These are phyloP conservation scores for Macrotus californicus DNA, from an alignment of 2,113 vertebrate genomes.

Conservation along the genomic window DNA sequence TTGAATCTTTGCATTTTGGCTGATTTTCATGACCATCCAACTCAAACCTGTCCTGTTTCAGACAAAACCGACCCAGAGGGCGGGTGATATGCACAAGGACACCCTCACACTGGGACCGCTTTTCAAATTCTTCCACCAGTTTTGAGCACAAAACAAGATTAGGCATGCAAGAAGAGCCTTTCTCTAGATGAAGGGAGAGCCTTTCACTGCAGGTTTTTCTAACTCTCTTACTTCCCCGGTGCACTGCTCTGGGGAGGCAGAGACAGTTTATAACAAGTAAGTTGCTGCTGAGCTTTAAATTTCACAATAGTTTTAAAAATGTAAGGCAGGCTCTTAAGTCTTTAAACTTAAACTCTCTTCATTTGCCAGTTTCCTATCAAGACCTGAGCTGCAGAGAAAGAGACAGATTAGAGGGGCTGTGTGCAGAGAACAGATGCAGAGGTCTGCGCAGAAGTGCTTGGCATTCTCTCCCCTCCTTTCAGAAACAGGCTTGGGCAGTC, in stretches of 20 bases:
- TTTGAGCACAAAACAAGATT: neutral
- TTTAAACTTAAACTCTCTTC: neutral
- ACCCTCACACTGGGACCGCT: neutral
- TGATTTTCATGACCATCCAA: neutral
- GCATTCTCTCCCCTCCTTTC: neutral
- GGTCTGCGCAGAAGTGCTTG: neutral
- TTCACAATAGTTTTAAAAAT: slow-evolving; percentile 19
- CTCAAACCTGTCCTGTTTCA: neutral
- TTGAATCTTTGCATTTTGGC: neutral
- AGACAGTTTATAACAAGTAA: neutral
- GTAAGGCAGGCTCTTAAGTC: neutral
- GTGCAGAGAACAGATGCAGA: neutral
- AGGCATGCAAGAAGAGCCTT: neutral
- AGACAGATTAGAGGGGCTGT: neutral
- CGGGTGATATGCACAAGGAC: neutral
- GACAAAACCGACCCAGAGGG: neutral
- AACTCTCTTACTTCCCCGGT: neutral
- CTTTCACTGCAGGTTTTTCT: neutral
- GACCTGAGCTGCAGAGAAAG: neutral
- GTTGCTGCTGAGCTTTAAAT: neutral
- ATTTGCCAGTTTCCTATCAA: neutral
- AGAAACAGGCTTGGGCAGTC: neutral
- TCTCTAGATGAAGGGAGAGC: neutral
- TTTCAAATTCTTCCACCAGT: neutral
- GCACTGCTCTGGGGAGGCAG: neutral